A percentile compares a stretch with the other conserved stretches of the same genome.
phyloP scores from a whole-genome alignment of 92 coral and sea anemone genomes.

The Palythoa grandis region DNA sequence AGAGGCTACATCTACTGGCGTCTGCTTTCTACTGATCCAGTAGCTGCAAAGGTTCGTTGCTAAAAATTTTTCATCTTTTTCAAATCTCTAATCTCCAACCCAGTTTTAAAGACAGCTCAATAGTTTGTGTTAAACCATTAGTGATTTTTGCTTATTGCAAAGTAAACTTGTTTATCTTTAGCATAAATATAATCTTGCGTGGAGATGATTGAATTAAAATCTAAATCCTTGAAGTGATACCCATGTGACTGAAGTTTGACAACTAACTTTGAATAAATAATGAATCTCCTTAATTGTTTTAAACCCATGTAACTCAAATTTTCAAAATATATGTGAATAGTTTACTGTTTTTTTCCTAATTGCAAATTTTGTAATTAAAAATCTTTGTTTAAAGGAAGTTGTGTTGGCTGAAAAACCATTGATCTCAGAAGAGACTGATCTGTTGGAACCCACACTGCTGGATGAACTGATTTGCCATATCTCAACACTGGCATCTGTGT shows the following conservation, averaged over 20 bases:
- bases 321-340: too few species aligned
- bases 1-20: constrained; percentile 99
- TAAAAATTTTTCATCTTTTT: neutral
- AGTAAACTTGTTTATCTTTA: too few species aligned
- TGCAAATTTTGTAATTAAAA: neutral
- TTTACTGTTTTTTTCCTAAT: neutral
- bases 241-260: too few species aligned
- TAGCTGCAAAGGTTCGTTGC: constrained; percentile 90
- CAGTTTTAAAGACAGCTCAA: too few species aligned
- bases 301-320: too few species aligned
- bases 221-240: too few species aligned
- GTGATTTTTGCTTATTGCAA: too few species aligned
- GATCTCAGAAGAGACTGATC: constrained; percentile 98
- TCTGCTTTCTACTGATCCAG: constrained; percentile 97
- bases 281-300: too few species aligned
- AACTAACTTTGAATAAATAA: too few species aligned
- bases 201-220: too few species aligned
- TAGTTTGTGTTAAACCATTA: too few species aligned
- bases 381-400: constrained; percentile 80
- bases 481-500: constrained; percentile 97
- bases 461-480: constrained; percentile 98
- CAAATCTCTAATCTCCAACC: neutral
- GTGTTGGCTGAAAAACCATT: constrained; percentile 97
- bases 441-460: constrained; percentile 93
- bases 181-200: too few species aligned